A percentile compares a stretch with the other conserved stretches of the same genome.
phyloP scores from a whole-genome alignment of 1,140 invertebrate genomes.

The Prorops nasuta region DNA sequence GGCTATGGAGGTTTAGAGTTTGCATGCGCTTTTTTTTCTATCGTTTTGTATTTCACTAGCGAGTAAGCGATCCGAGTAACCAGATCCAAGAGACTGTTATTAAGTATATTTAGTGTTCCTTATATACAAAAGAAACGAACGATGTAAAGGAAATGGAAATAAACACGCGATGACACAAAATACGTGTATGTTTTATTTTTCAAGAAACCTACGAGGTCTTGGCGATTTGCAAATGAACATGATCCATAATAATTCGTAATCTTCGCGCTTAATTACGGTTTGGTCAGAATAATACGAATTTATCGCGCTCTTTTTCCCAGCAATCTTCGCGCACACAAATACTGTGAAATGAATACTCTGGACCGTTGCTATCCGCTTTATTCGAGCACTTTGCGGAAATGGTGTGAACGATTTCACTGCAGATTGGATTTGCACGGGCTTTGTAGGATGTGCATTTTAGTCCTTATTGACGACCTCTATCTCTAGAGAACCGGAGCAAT shows the following conservation, averaged over 20 bases:
- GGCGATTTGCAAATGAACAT: neutral
- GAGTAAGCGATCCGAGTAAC: neutral
- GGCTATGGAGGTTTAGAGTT: neutral
- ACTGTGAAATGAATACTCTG: slow-evolving; percentile 5
- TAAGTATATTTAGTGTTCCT: neutral
- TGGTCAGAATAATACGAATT: slow-evolving; percentile 11
- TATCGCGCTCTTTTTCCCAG: slow-evolving; percentile 7
- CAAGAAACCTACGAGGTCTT: neutral
- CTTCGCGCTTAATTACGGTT: slow-evolving; percentile 13
- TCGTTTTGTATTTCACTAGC: neutral
- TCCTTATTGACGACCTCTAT: neutral
- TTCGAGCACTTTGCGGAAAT: slow-evolving; percentile 11
- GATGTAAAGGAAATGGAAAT: neutral
- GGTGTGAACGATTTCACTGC: slow-evolving; percentile 14
- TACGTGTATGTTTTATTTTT: neutral
- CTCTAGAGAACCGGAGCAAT: neutral
- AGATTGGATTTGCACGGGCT: slow-evolving; percentile 4
- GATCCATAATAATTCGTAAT: too few relatives aligned
- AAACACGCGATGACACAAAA: neutral
- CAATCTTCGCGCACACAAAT: neutral
- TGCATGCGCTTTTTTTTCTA: neutral
- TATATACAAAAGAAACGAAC: neutral
- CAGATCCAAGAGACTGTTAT: neutral
- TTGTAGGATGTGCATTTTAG: neutral
- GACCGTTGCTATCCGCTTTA: slow-evolving; percentile 11